Conservation (phyloP, 2,113 vertebrate species). For the Hippocampus guttulatus region DNA sequence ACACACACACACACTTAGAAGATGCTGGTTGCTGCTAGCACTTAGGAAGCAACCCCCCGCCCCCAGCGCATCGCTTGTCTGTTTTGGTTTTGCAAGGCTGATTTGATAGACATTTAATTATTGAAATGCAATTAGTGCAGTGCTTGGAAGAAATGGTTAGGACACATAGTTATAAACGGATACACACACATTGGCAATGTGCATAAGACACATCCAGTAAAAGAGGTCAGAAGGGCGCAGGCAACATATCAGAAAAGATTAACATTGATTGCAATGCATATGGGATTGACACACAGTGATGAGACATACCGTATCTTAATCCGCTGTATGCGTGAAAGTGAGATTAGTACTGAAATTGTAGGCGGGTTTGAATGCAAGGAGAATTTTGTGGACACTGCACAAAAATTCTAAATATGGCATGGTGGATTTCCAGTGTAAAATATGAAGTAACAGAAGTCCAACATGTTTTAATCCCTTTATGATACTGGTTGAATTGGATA, state of each 20-base stretch:
- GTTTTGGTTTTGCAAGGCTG: constrained; percentile 37
- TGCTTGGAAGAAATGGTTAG: constrained; percentile 29
- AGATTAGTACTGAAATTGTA: constrained; percentile 44
- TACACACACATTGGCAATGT: not conserved
- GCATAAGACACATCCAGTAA: not conserved
- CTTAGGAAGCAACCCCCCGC: constrained; percentile 1
- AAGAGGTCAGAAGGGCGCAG: constrained; percentile 13
- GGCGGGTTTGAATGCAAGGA: constrained; percentile 7
- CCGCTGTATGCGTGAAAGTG: not conserved
- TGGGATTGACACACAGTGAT: constrained; percentile 41
- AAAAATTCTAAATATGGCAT: constrained; percentile 30
- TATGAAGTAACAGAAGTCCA: not conserved
- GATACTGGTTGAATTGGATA: not conserved
- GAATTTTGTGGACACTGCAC: constrained; percentile 36
- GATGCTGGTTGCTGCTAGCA: not conserved
- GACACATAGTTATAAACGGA: constrained; percentile 26
- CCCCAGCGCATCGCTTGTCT: constrained; percentile 6
- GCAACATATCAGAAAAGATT: constrained; percentile 35
- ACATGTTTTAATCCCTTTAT: not conserved
- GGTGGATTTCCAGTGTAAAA: constrained; percentile 20
- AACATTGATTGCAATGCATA: constrained; percentile 28
- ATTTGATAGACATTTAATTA: constrained; percentile 64
- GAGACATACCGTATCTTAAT: not conserved
- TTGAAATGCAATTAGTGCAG: constrained; percentile 63
- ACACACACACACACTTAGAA: not conserved